Conservation (phyloP, 2,888 invertebrate genomes). For the Diarsia dahlii region DNA sequence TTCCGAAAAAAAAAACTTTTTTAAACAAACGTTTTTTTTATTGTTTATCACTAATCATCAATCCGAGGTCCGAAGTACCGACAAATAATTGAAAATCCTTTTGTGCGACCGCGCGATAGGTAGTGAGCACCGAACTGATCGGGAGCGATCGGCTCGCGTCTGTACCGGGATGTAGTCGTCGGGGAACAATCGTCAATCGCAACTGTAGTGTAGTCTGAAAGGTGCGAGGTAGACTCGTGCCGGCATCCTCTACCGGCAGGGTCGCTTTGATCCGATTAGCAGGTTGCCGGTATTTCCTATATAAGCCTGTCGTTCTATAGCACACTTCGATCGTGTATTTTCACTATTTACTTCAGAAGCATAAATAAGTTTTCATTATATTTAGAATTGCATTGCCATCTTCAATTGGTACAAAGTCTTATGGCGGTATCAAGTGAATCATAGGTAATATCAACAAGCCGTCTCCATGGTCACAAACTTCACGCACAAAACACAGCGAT, state of each 20-base stretch:
- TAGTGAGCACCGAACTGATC: neutral
- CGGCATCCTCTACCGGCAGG: conserved; percentile 14
- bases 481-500: conserved; percentile 35
- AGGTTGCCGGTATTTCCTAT: neutral
- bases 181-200: neutral
- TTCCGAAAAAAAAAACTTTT: neutral
- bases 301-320: neutral
- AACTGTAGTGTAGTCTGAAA: neutral
- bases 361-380: neutral
- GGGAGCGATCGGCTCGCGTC: conserved; percentile 10
- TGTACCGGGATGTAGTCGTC: neutral
- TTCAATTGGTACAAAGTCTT: neutral
- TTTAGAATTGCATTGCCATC: neutral
- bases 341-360: neutral
- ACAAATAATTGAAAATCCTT: neutral
- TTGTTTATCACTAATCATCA: neutral
- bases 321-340: neutral
- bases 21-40: no score
- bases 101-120: neutral
- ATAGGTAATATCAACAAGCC: neutral
- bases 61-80: neutral
- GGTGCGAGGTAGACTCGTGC: conserved; percentile 1
- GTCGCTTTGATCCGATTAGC: conserved; percentile 29
- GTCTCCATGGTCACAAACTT: conserved; percentile 13
- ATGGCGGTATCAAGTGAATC: neutral